Base-by-base conservation (phyloP, 2,113 vertebrate species). In the Nicator chloris region DNA sequence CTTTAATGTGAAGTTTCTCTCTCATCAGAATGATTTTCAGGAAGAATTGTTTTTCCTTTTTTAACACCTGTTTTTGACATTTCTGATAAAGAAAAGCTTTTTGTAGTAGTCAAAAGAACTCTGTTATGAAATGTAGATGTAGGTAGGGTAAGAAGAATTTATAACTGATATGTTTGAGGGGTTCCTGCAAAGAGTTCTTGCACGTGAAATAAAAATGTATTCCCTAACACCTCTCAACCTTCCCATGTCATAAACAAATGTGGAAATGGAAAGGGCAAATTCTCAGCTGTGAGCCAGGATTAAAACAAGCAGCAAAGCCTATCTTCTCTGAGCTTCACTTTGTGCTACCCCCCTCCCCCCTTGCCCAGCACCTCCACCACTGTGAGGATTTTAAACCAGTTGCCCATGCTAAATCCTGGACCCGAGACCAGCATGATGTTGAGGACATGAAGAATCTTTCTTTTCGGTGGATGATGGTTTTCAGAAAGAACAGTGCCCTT, bases 31-130 rank as follows among this genome's bases (percentile, higher is more conserved):
- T 95, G 92, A 93, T 89, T 95, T 93, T 87, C 81, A 72, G 57
- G 57, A 71, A 91, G 77, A 79, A 79, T 69, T 96, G 80, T 92
- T 96, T 90, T 93, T 86, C 83, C 68, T 68, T 92, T 92, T 88
- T 79, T 57, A 93, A 81, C 60, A 71, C 47, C 27, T 71, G 39
- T 91, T 97, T 94, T 92, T 95, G 92, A 92, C 88, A 92, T 70
- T 93, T 95, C 64, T 83, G 39, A 75, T 83, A 64, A 14, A 82
- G 82, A 92, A 96, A 95, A 91, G 86, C 76, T 75, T 93, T 95
- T 86, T 88, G 56, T 94, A 88, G 76, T 81, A 92, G 69, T 94
- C 80, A 91, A 61, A 94, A 71, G 49, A 56, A 92, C 73, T 94
- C 59, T 86, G 35, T 86, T 92, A 79, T 79, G 81, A 96, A 89